Conservation (phyloP, 2,797 vertebrate genomes). For the Syncerus caffer region DNA sequence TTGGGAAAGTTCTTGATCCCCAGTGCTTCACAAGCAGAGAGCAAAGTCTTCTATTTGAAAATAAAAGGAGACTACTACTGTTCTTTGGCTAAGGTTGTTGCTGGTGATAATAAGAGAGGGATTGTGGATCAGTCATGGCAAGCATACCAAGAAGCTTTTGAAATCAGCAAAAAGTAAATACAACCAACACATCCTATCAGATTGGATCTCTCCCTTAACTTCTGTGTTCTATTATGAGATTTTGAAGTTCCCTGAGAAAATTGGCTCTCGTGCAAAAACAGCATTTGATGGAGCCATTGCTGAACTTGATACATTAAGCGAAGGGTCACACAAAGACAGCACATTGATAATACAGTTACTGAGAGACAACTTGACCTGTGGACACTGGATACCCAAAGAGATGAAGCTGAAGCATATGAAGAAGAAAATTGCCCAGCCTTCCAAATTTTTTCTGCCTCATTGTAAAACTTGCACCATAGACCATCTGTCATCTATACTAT, state of each 20-base stretch:
- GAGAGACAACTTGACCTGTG: conserved; percentile 99
- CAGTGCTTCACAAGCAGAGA: conserved; percentile 87
- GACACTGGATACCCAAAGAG: conserved; percentile 93
- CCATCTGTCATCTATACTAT: conserved; percentile 92
- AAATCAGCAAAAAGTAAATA: conserved; percentile 93
- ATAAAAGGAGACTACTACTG: conserved; percentile 98
- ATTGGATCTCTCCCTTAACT: conserved; percentile 97
- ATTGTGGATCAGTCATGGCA: conserved; percentile 87
- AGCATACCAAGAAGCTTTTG: conserved; percentile 91
- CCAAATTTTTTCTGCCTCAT: conserved; percentile 88
- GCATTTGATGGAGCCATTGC: conserved; percentile 97
- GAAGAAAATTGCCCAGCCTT: conserved; percentile 90
- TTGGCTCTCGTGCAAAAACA: conserved; percentile 92
- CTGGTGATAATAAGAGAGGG: conserved; percentile 88
- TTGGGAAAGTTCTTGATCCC: conserved; percentile 92
- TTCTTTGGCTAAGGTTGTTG: conserved; percentile 96
- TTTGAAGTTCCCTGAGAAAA: conserved; percentile 91
- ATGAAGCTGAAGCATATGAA: conserved; percentile 91
- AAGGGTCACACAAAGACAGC: conserved; percentile 99
- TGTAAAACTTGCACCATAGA: conserved; percentile 91
- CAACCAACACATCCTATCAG: conserved; percentile 95
- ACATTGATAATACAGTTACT: conserved; percentile 99
- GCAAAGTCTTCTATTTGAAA: conserved; percentile 98
- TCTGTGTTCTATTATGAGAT: conserved; percentile 99
- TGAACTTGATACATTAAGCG: conserved; percentile 94